A percentile compares a stretch with the other conserved stretches of the same genome.
Evolutionary conservation across 2,113 vertebrate genomes (phyloP).

Genomic region (Prunella fulvescens): DNA sequence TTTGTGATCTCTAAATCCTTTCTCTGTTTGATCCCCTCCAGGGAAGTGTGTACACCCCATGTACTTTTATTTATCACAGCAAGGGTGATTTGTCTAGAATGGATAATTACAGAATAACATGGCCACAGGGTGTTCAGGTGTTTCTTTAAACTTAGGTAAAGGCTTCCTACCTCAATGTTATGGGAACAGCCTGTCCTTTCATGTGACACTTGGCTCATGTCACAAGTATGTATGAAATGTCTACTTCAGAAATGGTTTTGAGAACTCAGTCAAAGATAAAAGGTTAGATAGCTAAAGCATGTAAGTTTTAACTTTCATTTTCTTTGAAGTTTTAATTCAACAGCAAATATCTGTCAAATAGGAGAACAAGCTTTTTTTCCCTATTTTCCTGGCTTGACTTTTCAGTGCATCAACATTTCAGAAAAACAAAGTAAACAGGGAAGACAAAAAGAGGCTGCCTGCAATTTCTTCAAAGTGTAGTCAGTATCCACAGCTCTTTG

Average conservation of each 20-base stretch:
- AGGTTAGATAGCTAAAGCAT: not conserved
- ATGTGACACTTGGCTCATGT: not conserved
- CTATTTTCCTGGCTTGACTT: not conserved
- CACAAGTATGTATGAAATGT: not conserved
- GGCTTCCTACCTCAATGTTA: not conserved
- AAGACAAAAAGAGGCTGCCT: not conserved
- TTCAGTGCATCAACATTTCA: not conserved
- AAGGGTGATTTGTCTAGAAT: not conserved
- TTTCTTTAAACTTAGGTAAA: not conserved
- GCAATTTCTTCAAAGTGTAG: not conserved
- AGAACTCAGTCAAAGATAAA: not conserved
- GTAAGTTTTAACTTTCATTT: not conserved
- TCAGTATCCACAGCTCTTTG: not conserved
- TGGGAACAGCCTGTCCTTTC: not conserved
- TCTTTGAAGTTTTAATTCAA: not conserved
- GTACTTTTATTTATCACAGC: not conserved
- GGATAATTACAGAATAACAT: not conserved
- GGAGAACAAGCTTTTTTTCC: not conserved
- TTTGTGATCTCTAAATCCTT: not conserved
- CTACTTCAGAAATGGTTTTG: not conserved
- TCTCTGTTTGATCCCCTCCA: fast-evolving
- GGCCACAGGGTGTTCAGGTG: constrained; percentile 1
- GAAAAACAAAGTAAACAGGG: not conserved
- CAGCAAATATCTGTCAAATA: not conserved
- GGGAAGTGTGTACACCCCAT: not conserved